Evolutionary conservation across 2,888 invertebrate species (phyloP).

Genomic region (Clivina fossor): DNA sequence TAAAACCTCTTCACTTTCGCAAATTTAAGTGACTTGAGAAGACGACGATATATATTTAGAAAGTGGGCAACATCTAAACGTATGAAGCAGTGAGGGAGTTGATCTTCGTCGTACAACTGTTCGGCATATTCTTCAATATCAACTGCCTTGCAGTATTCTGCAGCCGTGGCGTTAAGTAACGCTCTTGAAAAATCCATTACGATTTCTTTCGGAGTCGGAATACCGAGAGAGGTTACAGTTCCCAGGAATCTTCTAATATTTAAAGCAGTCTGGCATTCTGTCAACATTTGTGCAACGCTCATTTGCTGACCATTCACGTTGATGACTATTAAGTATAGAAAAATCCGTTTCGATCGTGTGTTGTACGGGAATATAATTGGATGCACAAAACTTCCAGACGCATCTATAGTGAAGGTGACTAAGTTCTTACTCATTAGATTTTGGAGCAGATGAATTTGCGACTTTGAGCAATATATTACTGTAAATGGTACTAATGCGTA

Average conservation of each 20-base stretch:
- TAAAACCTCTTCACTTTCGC: slow-evolving; percentile 2
- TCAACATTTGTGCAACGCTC: slow-evolving; percentile 9
- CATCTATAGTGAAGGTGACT: not conserved
- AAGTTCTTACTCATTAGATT: not conserved
- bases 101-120: not conserved
- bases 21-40: not conserved
- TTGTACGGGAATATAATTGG: not conserved
- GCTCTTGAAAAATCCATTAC: slow-evolving; percentile 6
- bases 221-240: slow-evolving; percentile 1
- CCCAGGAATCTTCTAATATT: slow-evolving; percentile 5
- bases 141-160: not conserved
- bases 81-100: not conserved
- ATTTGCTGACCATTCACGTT: not conserved
- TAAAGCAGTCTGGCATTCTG: slow-evolving; percentile 6
- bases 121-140: slow-evolving; percentile 6
- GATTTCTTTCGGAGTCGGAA: slow-evolving; percentile 8
- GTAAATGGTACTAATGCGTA: slow-evolving; percentile 3
- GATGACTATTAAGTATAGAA: not conserved
- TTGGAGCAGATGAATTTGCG: not conserved
- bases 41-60: not conserved
- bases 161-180: not conserved
- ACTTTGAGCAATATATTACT: slow-evolving; percentile 11
- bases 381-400: not conserved
- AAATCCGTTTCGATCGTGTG: not conserved
- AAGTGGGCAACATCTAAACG: slow-evolving; percentile 4